Evolutionary conservation across 2,888 invertebrate genomes (phyloP).

Genomic region (Mechanitis messenoides): DNA sequence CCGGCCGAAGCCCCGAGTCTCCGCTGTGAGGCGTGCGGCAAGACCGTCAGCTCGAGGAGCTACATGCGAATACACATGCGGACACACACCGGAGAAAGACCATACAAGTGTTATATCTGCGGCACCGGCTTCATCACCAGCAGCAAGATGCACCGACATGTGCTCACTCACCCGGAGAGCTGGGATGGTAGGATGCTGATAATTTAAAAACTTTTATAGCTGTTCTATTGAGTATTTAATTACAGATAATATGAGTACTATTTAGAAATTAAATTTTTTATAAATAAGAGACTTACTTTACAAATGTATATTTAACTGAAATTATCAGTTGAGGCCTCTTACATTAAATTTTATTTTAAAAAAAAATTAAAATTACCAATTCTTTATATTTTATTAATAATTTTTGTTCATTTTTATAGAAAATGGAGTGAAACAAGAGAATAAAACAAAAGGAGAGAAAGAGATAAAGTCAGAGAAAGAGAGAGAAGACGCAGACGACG

Average conservation of each 20-base stretch:
- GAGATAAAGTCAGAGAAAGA: slow-evolving; percentile 17
- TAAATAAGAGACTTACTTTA: no score
- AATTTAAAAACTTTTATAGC: no score
- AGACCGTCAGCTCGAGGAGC: slow-evolving; percentile 49
- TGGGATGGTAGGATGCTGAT: slow-evolving; percentile 38
- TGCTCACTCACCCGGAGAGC: slow-evolving; percentile 51
- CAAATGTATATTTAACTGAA: no score
- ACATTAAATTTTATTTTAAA: no score
- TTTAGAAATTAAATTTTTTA: no score
- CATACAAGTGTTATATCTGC: slow-evolving; percentile 58
- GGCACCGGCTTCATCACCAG: slow-evolving; percentile 58
- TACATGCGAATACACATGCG: slow-evolving; percentile 61
- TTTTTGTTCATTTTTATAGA: slow-evolving; percentile 28
- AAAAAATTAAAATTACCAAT: no score
- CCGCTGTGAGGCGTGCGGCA: slow-evolving; percentile 50
- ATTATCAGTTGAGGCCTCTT: no score
- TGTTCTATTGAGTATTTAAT: no score
- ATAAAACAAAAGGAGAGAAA: slow-evolving; percentile 11
- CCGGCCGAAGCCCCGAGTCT: slow-evolving; percentile 29
- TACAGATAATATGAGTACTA: no score
- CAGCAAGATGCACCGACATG: slow-evolving; percentile 65
- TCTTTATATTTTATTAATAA: no score
- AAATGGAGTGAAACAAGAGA: slow-evolving; percentile 31
- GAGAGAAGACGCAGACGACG: slow-evolving; percentile 14
- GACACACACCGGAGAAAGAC: slow-evolving; percentile 62